Percentiles rank a stretch among this genome's conserved stretches.
Conservation (phyloP, 2,888 invertebrate genomes). For the Margaritifera margaritifera region DNA sequence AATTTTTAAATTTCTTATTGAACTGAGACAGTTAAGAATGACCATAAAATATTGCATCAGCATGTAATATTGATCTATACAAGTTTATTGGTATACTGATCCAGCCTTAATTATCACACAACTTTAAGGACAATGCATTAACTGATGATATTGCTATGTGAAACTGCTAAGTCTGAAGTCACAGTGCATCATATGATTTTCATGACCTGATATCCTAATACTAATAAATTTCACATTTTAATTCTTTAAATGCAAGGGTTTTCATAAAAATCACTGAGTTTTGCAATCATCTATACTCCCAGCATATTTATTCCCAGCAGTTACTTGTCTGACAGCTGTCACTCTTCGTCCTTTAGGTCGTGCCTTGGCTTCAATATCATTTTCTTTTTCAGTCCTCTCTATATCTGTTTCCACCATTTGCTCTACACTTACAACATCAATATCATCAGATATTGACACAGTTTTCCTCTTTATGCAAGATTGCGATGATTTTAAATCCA, state of each 20-base stretch:
- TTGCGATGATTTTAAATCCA: constrained; percentile 12
- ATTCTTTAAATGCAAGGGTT: background rate
- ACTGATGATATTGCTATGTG: too few relatives aligned
- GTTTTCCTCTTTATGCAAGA: constrained; percentile 25
- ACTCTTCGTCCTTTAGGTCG: constrained; percentile 23
- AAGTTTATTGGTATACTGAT: too few relatives aligned
- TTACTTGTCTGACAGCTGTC: constrained; percentile 27
- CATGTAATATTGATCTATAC: too few relatives aligned
- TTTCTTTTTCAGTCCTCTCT: constrained; percentile 1
- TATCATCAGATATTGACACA: constrained; percentile 30
- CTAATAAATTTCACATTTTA: too few relatives aligned
- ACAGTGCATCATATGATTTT: too few relatives aligned
- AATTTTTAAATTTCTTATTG: too few relatives aligned
- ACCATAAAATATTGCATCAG: too few relatives aligned
- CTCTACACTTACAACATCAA: constrained; percentile 6
- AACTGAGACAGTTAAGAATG: too few relatives aligned
- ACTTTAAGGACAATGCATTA: too few relatives aligned
- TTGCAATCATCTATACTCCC: constrained; percentile 40
- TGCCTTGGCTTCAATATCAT: background rate
- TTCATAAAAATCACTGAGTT: constrained; percentile 25
- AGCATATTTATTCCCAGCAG: constrained; percentile 11
- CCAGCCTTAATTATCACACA: too few relatives aligned
- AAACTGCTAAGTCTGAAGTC: too few relatives aligned
- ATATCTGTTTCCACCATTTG: constrained; percentile 9
- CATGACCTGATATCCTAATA: too few relatives aligned